phyloP scores from a whole-genome alignment of 2,113 vertebrate genomes.

The Craseonycteris thonglongyai region DNA sequence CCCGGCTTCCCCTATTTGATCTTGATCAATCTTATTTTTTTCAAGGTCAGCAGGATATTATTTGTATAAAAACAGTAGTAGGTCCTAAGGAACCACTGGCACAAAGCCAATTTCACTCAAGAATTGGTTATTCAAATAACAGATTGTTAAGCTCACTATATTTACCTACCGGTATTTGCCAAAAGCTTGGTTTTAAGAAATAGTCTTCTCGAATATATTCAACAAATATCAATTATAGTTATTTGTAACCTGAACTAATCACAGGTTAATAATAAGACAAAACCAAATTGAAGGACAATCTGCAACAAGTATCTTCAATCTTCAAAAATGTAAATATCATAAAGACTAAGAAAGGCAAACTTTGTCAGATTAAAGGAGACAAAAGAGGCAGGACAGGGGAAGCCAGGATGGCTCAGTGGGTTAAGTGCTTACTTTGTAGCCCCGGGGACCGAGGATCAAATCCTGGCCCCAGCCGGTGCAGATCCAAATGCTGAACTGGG shows the following conservation, averaged over 20 bases:
- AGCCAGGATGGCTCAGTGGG: too few relatives aligned
- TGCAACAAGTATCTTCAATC: not conserved
- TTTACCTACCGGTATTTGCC: not conserved
- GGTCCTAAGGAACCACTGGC: not conserved
- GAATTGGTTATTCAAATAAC: slow-evolving; percentile 11
- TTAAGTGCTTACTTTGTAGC: too few relatives aligned
- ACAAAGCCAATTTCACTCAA: not conserved
- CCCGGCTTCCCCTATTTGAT: too few relatives aligned
- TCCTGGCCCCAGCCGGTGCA: too few relatives aligned
- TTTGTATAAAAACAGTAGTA: not conserved
- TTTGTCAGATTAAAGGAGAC: not conserved
- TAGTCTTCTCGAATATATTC: not conserved
- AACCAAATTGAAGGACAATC: not conserved
- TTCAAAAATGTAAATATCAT: not conserved
- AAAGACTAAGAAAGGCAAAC: not conserved
- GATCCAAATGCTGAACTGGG: too few relatives aligned
- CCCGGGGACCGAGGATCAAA: too few relatives aligned
- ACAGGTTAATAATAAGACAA: not conserved
- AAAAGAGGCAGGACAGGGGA: not conserved
- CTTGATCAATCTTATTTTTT: not conserved
- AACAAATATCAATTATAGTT: not conserved
- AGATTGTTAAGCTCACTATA: not conserved
- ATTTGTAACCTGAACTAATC: not conserved
- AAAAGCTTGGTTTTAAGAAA: slow-evolving; percentile 9
- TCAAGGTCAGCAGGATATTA: not conserved